phyloP scores from a whole-genome alignment of 2,797 vertebrate genomes.

The Luscinia luscinia region DNA sequence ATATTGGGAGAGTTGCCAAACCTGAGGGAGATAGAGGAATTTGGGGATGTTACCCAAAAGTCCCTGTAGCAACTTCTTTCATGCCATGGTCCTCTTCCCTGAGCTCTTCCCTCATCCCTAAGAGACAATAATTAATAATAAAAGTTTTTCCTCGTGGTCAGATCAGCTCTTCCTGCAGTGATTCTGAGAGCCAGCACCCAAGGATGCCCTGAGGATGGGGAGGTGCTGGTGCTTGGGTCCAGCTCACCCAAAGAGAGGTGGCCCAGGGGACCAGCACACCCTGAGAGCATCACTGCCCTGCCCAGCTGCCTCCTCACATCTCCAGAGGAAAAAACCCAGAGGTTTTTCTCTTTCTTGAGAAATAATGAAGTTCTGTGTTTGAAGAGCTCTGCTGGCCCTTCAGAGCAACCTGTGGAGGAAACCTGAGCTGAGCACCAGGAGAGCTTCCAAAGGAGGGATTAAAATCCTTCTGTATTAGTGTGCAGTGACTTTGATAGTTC shows the following conservation, averaged over 20 bases:
- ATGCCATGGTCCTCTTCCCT: not conserved
- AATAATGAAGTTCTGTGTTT: not conserved
- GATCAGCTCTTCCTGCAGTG: not conserved
- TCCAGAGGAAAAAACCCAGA: not conserved
- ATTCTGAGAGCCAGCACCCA: not conserved
- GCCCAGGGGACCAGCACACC: not conserved
- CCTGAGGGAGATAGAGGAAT: not conserved
- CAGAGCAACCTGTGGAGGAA: not conserved
- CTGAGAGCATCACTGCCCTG: not conserved
- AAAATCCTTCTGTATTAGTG: not conserved
- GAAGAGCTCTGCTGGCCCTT: not conserved
- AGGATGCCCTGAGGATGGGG: fast-evolving
- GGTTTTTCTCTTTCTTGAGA: not conserved
- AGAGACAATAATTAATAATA: not conserved
- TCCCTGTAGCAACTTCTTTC: not conserved
- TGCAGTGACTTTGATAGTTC: not conserved
- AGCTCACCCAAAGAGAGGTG: not conserved
- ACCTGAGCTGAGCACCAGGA: not conserved
- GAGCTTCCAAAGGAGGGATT: not conserved
- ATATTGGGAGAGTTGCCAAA: not conserved
- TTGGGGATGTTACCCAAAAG: not conserved
- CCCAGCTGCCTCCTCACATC: not conserved
- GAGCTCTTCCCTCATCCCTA: not conserved
- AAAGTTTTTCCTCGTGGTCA: not conserved
- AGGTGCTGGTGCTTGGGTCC: not conserved